Evolutionary conservation across 2,797 vertebrate genomes (phyloP).

Genomic region (Moxostoma hubbsi): DNA sequence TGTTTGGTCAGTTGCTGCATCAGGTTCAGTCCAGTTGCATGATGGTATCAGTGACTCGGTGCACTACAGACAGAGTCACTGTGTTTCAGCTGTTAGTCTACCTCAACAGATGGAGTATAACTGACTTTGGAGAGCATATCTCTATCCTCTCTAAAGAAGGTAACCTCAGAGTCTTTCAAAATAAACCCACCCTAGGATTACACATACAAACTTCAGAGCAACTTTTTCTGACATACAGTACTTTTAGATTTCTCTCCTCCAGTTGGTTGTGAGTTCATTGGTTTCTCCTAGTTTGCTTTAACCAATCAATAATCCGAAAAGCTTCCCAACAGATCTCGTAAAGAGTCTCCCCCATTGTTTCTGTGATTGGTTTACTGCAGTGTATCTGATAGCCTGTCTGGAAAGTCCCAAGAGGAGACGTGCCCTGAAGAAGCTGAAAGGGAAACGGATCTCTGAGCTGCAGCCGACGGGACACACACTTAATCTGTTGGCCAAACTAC

Average conservation of each 20-base stretch:
- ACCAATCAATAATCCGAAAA: background rate
- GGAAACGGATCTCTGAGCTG: slow-evolving; percentile 80
- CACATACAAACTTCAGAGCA: background rate
- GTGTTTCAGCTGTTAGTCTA: slow-evolving; percentile 89
- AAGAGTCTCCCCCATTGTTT: slow-evolving; percentile 19
- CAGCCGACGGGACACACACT: slow-evolving; percentile 86
- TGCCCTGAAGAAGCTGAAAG: slow-evolving; percentile 82
- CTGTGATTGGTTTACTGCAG: slow-evolving; percentile 70
- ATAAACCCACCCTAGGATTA: background rate
- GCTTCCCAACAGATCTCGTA: slow-evolving; percentile 25
- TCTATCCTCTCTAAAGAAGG: slow-evolving; percentile 89
- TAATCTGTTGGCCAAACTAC: slow-evolving; percentile 82
- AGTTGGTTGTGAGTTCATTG: background rate
- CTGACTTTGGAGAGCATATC: slow-evolving; percentile 87
- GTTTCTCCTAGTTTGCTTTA: background rate
- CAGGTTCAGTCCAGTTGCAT: slow-evolving; percentile 81
- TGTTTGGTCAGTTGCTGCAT: slow-evolving; percentile 81
- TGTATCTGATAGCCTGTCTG: slow-evolving; percentile 82
- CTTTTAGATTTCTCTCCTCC: background rate
- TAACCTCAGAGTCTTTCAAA: slow-evolving; percentile 56
- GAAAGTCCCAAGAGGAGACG: slow-evolving; percentile 78
- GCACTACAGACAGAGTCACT: slow-evolving; percentile 77
- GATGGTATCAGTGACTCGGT: slow-evolving; percentile 64
- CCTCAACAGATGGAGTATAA: slow-evolving; percentile 80
- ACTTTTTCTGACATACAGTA: background rate